Base-by-base conservation (phyloP, 2,888 invertebrate species). In the Hybos culiciformis region DNA sequence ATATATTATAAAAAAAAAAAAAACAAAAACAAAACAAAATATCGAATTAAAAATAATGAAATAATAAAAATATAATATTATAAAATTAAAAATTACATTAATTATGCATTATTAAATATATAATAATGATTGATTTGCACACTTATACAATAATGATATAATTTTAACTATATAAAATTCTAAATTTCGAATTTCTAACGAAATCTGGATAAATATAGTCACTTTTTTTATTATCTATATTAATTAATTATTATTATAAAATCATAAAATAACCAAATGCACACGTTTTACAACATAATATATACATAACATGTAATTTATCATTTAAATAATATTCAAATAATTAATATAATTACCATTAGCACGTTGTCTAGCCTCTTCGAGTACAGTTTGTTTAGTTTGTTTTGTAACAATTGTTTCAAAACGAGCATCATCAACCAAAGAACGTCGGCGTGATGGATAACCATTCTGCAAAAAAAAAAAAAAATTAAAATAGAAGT, bases 361-460 rank as follows among this genome's bases (percentile, higher is more conserved):
- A 56, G 86, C 81, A 59, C 86, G 78, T 65, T 80, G 81, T 59
- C 88, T 82, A 53, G 88, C 90, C 69, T 90, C 90, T 62, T 90
- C 88, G 58, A 92, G 73, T 53, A 90, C 90, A 58, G 80, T 85
- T 72, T 90, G 86, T 68, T 91, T 90, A 63, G 84, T 88, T 73
- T 92, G 91, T 70, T 90, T 90, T 61, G 94, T 93, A 56, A 94
- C 88, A 61, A 90, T 74, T 49, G 88, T 91, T 68, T 97, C 97
- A 68, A 97, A 96, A 57, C 92, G 83, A 54, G 97, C 96, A 70
- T 97, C 96, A 60, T 93, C 96, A 42, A 97, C 96, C 50, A 97
- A 78, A 51, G 94, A 94, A 59, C 94, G 83, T 57, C 92, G 82
- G 59, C 93, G 80, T 49, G 93, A 88, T 55, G 92, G 90, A 66